These are phyloP conservation scores for Iselma pallidipennis DNA, from an alignment of 2,888 invertebrate species.

Conservation along the genomic window DNA sequence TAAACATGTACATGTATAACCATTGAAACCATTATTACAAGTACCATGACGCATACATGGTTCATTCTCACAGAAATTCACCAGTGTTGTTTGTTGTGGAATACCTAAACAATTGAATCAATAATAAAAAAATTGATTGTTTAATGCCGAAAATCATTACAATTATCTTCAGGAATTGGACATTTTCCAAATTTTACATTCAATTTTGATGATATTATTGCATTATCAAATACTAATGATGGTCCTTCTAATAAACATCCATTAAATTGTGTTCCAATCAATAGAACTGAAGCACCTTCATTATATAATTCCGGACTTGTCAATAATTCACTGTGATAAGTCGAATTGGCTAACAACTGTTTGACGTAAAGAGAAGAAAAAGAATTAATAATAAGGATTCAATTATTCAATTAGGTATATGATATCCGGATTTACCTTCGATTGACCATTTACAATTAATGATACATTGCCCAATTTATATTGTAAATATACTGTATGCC, in stretches of 20 bases:
- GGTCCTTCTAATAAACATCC: conserved; percentile 88
- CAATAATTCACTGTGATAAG: conserved; percentile 75
- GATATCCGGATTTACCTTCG: conserved; percentile 61
- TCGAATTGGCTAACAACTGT: conserved; percentile 76
- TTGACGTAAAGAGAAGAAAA: too few relatives aligned
- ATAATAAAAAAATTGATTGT: background rate
- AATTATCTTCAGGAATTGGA: conserved; percentile 73
- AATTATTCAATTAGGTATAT: conserved; percentile 7
- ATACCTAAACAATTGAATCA: conserved; percentile 51
- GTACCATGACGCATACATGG: conserved; percentile 83
- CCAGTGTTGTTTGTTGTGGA: conserved; percentile 40
- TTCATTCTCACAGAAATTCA: conserved; percentile 75
- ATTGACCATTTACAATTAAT: conserved; percentile 59
- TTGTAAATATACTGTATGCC: conserved; percentile 75
- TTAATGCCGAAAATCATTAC: conserved; percentile 53
- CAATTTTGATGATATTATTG: conserved; percentile 62
- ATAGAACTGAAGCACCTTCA: conserved; percentile 72
- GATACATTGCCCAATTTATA: conserved; percentile 65
- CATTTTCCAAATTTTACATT: conserved; percentile 78
- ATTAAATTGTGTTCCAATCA: conserved; percentile 79
- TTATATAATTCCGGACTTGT: conserved; percentile 72
- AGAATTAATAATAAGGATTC: conserved; percentile 15
- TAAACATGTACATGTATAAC: conserved; percentile 83
- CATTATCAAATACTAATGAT: conserved; percentile 75
- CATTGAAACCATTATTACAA: conserved; percentile 75